Conservation (phyloP, 2,113 vertebrate species). For the Brachyistius frenatus region DNA sequence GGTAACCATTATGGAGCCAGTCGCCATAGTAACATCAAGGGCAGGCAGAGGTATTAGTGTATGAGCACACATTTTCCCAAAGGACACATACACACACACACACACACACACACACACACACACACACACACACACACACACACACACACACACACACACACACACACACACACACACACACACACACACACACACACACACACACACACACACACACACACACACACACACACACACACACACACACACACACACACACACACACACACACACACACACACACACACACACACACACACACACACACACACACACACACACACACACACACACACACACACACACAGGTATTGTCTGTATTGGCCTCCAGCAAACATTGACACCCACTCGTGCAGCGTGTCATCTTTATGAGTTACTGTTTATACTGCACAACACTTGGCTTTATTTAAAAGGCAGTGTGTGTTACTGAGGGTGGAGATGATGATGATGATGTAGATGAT, state of each 20-base stretch:
- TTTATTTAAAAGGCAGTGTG: neutral
- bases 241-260: slow-evolving; percentile 11
- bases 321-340: neutral
- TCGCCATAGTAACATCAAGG: slow-evolving; percentile 82
- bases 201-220: no score
- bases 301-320: slow-evolving; percentile 8
- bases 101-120: slow-evolving; percentile 4
- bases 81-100: slow-evolving; percentile 26
- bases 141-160: slow-evolving; percentile 15
- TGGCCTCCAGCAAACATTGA: neutral
- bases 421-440: neutral
- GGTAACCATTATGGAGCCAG: slow-evolving; percentile 64
- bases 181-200: neutral
- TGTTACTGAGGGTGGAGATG: no score
- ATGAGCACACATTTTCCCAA: slow-evolving; percentile 55
- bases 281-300: slow-evolving; percentile 6
- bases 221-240: slow-evolving; percentile 18
- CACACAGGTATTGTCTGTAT: neutral
- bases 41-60: slow-evolving; percentile 73
- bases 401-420: slow-evolving; percentile 8
- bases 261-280: neutral
- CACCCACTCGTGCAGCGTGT: neutral
- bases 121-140: neutral
- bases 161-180: neutral
- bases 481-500: no score